phyloP scores from a whole-genome alignment of 2,888 invertebrate genomes.

The Hedya salicella region DNA sequence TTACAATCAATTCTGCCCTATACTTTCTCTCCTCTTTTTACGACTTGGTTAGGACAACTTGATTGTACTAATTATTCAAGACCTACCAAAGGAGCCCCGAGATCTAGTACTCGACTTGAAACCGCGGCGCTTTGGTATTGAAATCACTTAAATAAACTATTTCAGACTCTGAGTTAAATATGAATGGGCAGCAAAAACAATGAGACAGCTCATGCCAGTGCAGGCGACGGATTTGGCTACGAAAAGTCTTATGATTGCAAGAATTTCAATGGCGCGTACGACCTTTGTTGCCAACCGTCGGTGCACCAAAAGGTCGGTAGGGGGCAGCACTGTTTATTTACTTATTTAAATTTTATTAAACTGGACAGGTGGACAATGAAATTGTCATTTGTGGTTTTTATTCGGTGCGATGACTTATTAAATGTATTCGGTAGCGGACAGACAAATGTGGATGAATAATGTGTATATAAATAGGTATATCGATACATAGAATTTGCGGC shows the following conservation, averaged over 20 bases:
- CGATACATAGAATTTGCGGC: too few species aligned
- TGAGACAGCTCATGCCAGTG: constrained; percentile 40
- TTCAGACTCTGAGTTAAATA: constrained; percentile 43
- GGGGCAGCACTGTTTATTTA: constrained; percentile 35
- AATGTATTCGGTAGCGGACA: constrained; percentile 21
- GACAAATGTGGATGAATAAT: constrained; percentile 10
- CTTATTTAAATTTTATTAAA: constrained; percentile 34
- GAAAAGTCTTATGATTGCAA: neutral
- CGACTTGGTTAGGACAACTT: constrained; percentile 4
- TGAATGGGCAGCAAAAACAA: constrained; percentile 45
- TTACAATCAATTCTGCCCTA: too few species aligned
- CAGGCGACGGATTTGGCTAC: neutral
- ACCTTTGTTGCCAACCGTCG: constrained; percentile 36
- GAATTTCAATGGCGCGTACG: constrained; percentile 51
- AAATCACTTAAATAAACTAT: constrained; percentile 45
- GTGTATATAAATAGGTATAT: too few species aligned
- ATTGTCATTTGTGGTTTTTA: constrained; percentile 34
- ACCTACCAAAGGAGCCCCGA: neutral
- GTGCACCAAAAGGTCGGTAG: constrained; percentile 43
- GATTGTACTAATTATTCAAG: constrained; percentile 25
- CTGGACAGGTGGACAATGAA: constrained; percentile 33
- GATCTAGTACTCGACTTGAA: constrained; percentile 18
- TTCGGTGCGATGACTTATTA: constrained; percentile 29
- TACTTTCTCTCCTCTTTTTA: too few species aligned
- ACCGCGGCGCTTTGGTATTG: constrained; percentile 44